A percentile compares a stretch with the other conserved stretches of the same genome.
Conservation (phyloP, 2,113 vertebrate genomes). For the Ochotona curzoniae region DNA sequence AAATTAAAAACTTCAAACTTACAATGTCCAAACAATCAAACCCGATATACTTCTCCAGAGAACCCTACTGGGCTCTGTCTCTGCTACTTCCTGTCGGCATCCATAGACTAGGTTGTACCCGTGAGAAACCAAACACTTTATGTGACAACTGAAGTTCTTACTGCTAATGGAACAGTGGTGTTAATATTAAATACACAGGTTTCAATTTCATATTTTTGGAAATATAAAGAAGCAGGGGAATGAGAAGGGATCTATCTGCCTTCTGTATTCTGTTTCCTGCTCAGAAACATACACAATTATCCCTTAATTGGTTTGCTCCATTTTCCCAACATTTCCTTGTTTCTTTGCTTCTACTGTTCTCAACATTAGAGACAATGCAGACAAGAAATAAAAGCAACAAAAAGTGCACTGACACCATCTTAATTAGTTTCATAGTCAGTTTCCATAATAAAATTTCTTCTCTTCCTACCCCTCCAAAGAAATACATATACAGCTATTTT, state of each 20-base stretch:
- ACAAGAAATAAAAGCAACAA: not conserved
- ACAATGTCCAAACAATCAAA: not conserved
- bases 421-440: constrained; percentile 10
- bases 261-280: not conserved
- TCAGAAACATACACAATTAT: not conserved
- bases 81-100: not conserved
- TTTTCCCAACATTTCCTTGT: not conserved
- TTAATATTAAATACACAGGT: not conserved
- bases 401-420: not conserved
- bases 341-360: not conserved
- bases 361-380: not conserved
- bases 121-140: not conserved
- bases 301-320: not conserved
- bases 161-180: not conserved
- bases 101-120: not conserved
- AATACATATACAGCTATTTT: not conserved
- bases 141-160: not conserved
- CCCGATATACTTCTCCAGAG: not conserved
- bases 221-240: not conserved
- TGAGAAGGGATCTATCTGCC: not conserved
- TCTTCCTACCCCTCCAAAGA: not conserved
- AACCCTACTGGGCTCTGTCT: not conserved
- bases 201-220: not conserved
- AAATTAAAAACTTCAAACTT: constrained; percentile 37
- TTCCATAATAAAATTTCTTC: not conserved